Evolutionary conservation across 2,113 vertebrate genomes (phyloP).

Genomic region (Pterophyllum scalare): DNA sequence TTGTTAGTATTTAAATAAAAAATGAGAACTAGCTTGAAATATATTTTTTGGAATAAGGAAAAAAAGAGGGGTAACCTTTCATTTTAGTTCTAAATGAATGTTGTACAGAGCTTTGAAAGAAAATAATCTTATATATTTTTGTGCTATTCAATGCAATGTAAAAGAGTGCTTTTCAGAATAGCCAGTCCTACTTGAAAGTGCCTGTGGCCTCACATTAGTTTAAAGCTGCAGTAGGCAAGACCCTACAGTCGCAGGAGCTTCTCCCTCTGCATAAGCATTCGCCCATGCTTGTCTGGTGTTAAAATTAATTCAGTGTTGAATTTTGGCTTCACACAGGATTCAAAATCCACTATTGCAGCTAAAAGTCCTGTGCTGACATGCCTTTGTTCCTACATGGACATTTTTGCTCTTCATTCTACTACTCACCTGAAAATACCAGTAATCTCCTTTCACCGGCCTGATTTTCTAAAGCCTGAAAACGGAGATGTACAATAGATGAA

Average conservation of each 20-base stretch:
- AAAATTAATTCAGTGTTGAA: background rate
- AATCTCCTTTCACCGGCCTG: background rate
- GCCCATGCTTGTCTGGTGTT: background rate
- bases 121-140: background rate
- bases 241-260: background rate
- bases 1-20: background rate
- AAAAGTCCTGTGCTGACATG: background rate
- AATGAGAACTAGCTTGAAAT: conserved; percentile 17
- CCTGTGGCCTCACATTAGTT: background rate
- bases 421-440: background rate
- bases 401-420: background rate
- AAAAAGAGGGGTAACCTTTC: conserved; percentile 18
- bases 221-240: background rate
- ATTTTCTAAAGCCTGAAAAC: background rate
- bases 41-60: conserved; percentile 15
- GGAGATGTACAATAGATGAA: background rate
- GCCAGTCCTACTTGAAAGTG: background rate
- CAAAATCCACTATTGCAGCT: background rate
- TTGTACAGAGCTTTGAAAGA: background rate
- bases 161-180: background rate
- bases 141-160: background rate
- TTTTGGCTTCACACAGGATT: background rate
- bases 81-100: conserved; percentile 6
- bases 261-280: background rate
- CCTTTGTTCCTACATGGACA: background rate